These are phyloP conservation scores for Tachypleus tridentatus DNA, from an alignment of 1,140 invertebrate genomes.

Conservation along the genomic window DNA sequence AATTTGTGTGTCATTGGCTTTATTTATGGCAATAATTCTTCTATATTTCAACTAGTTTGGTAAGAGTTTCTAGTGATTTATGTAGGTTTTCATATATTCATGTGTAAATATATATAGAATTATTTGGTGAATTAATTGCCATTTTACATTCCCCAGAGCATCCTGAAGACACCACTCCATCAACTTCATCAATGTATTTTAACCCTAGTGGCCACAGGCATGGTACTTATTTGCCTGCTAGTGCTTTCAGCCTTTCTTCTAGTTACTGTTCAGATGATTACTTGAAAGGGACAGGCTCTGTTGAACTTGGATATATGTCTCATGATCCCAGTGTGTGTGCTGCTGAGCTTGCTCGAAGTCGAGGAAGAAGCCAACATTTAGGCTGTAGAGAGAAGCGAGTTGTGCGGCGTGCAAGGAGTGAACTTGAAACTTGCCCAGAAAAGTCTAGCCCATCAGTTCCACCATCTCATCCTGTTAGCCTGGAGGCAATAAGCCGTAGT, in stretches of 20 bases:
- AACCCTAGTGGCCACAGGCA: conserved; percentile 7
- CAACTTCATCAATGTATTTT: conserved; percentile 14
- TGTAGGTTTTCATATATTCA: neutral
- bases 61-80: no score
- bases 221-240: conserved; percentile 12
- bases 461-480: conserved; percentile 29
- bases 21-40: no score
- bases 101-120: neutral
- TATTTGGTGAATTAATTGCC: neutral
- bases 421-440: conserved; percentile 23
- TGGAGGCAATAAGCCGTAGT: conserved; percentile 27
- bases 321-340: conserved; percentile 23
- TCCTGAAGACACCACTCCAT: conserved; percentile 13
- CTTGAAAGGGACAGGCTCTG: conserved; percentile 26
- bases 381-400: conserved; percentile 15
- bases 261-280: conserved; percentile 21
- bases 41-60: no score
- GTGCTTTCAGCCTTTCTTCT: conserved; percentile 18
- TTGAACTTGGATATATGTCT: conserved; percentile 28
- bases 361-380: conserved; percentile 14
- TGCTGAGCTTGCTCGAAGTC: conserved; percentile 12
- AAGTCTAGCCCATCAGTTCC: conserved; percentile 22
- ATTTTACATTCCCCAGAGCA: conserved; percentile 1
- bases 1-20: no score
- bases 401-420: conserved; percentile 24